Percentiles rank a stretch among this genome's conserved stretches.
These are phyloP conservation scores for Callinectes sapidus DNA, from an alignment of 2,888 invertebrate species.

Conservation along the genomic window DNA sequence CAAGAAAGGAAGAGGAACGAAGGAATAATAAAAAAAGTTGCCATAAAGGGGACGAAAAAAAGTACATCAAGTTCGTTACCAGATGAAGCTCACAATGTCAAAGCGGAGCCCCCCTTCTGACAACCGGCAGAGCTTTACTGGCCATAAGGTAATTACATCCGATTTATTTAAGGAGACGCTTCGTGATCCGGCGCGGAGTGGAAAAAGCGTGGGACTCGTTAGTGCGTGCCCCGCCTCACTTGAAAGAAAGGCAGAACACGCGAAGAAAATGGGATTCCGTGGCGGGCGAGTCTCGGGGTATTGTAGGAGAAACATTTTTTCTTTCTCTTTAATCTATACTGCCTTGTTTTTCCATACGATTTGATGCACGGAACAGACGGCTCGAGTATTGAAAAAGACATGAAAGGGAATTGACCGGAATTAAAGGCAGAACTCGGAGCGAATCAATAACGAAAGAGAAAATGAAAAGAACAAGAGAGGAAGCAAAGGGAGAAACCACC, in stretches of 20 bases:
- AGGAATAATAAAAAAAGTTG: not conserved
- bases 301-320: not conserved
- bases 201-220: not conserved
- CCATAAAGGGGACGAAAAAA: no score
- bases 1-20: not conserved
- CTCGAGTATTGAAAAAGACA: not conserved
- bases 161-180: conserved; percentile 1
- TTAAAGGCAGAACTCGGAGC: not conserved
- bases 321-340: not conserved
- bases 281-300: not conserved
- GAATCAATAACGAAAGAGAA: not conserved
- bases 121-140: not conserved
- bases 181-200: not conserved
- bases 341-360: not conserved
- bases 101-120: not conserved
- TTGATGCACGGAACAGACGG: not conserved
- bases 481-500: not conserved
- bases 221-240: not conserved
- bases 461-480: not conserved
- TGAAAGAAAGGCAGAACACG: not conserved
- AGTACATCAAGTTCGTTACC: not conserved
- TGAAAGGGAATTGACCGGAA: not conserved
- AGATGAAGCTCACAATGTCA: not conserved
- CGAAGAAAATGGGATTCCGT: conserved; percentile 15
- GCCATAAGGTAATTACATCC: conserved; percentile 13